phyloP scores from a whole-genome alignment of 2,113 vertebrate genomes.

The Gymnogyps californianus region DNA sequence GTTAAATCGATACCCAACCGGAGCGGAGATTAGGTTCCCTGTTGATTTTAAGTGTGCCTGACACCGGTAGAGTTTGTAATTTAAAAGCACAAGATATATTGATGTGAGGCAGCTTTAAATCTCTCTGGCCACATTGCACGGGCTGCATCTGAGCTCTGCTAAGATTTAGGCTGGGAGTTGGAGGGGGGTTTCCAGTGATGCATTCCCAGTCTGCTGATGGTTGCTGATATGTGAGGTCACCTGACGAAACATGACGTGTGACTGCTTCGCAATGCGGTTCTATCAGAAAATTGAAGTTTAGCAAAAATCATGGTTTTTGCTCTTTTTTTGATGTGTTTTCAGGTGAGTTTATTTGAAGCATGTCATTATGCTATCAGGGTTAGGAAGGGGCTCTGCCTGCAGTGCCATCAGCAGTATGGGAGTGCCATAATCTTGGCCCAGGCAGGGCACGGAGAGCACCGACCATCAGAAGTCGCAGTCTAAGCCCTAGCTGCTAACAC shows the following conservation, averaged over 20 bases:
- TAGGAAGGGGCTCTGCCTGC: neutral
- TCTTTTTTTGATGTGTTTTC: neutral
- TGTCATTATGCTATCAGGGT: neutral
- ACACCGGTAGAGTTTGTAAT: neutral
- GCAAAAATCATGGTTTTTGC: neutral
- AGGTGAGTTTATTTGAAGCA: neutral
- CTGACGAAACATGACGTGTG: neutral
- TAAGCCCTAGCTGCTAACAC: neutral
- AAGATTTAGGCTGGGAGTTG: neutral
- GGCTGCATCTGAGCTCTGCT: neutral
- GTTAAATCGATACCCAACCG: constrained; percentile 2
- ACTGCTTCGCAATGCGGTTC: neutral
- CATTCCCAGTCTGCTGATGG: neutral
- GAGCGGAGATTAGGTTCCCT: neutral
- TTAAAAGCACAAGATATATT: constrained; percentile 5
- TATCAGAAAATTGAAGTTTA: neutral
- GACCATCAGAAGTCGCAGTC: neutral
- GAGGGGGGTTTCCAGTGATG: neutral
- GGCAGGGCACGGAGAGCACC: neutral
- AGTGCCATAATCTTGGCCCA: neutral
- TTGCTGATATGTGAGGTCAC: neutral
- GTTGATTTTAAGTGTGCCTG: constrained; percentile 18
- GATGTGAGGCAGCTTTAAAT: neutral
- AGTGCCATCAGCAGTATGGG: neutral
- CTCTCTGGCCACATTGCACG: neutral